phyloP scores from a whole-genome alignment of 2,888 invertebrate species.

The Macrophya alboannulata region DNA sequence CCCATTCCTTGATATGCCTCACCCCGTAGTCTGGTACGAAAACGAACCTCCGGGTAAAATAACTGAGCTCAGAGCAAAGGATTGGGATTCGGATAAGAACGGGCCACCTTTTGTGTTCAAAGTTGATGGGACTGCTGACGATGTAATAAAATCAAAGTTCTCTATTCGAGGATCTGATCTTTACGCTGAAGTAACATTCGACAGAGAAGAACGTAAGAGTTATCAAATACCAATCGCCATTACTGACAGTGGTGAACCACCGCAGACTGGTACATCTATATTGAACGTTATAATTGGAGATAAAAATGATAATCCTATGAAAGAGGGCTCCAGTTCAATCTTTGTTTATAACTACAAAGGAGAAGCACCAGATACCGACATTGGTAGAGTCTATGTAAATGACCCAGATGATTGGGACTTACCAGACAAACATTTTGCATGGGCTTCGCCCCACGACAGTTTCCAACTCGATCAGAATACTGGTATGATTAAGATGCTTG shows the following conservation, averaged over 20 bases:
- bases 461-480: slow-evolving; percentile 89
- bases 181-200: slow-evolving; percentile 89
- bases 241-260: slow-evolving; percentile 90
- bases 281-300: slow-evolving; percentile 96
- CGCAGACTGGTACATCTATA: slow-evolving; percentile 90
- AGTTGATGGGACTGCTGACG: slow-evolving; percentile 85
- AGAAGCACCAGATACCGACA: slow-evolving; percentile 89
- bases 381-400: slow-evolving; percentile 96
- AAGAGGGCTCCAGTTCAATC: slow-evolving; percentile 93
- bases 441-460: slow-evolving; percentile 85
- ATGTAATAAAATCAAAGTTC: slow-evolving; percentile 88
- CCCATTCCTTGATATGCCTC: slow-evolving; percentile 91
- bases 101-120: slow-evolving; percentile 92
- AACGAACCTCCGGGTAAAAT: slow-evolving; percentile 88
- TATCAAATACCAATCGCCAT: slow-evolving; percentile 95
- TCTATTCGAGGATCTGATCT: slow-evolving; percentile 87
- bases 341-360: slow-evolving; percentile 98
- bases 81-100: slow-evolving; percentile 91
- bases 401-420: slow-evolving; percentile 99
- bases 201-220: slow-evolving; percentile 93
- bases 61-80: slow-evolving; percentile 86
- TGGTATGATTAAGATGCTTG: slow-evolving; percentile 94
- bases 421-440: slow-evolving; percentile 93
- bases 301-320: slow-evolving; percentile 95
- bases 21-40: slow-evolving; percentile 93